These are phyloP conservation scores for Neoitamus cyanurus DNA, from an alignment of 2,888 invertebrate genomes.

Conservation along the genomic window DNA sequence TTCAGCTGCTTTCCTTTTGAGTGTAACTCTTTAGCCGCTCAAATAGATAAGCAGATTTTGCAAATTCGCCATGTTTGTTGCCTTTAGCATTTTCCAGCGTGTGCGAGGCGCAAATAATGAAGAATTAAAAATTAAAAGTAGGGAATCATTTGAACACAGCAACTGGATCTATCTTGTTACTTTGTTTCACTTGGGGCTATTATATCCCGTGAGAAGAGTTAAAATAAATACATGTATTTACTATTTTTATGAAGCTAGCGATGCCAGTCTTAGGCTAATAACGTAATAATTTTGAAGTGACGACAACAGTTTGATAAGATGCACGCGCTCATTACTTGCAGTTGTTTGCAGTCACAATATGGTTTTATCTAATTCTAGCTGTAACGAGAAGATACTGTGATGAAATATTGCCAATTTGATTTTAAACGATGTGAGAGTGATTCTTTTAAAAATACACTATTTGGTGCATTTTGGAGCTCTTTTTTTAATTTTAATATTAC, in stretches of 20 bases:
- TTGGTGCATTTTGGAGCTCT: too few species aligned
- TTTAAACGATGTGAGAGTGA: background rate
- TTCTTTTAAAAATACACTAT: too few species aligned
- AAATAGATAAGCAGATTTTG: background rate
- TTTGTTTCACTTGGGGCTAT: background rate
- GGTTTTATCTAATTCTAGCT: background rate
- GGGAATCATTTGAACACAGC: background rate
- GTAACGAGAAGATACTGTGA: background rate
- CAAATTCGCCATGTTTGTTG: background rate
- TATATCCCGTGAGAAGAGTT: background rate
- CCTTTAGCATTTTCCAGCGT: background rate
- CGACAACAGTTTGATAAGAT: background rate
- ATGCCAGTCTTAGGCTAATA: background rate
- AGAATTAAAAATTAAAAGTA: background rate
- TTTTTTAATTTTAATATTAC: too few species aligned
- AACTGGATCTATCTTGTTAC: background rate
- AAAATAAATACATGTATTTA: background rate
- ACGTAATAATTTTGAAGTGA: background rate
- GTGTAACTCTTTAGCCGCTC: background rate
- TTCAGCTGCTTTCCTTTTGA: background rate
- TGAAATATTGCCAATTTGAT: background rate
- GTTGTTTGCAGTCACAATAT: background rate
- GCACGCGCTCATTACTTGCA: background rate
- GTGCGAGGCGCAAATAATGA: background rate
- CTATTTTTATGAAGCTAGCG: background rate